Evolutionary conservation across 2,113 vertebrate species (phyloP), one percentile per base, ranked within the genome.

Genomic region (Xenopus borealis): DNA sequence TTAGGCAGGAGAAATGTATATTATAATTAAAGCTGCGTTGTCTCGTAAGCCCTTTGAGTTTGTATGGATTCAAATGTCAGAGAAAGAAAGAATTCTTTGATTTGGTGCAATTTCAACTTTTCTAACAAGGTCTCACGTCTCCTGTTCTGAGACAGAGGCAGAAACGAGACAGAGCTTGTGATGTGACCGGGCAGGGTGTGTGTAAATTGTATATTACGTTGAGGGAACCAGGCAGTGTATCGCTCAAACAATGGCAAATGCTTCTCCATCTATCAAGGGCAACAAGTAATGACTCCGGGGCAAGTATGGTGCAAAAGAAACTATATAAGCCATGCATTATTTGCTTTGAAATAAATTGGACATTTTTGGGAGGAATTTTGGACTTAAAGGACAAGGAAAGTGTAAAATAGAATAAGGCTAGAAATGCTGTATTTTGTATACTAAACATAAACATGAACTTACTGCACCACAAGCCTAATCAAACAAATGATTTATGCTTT

Each of bases 11-110:
- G 92, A 96, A 97, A 96, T 95, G 92, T 94, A 94, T 95, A 94
- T 93, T 93, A 94, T 96, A 96, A 97, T 98, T 97, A 97, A 96
- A 92, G 93, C 84, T 1, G 85, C 94, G 94, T 96, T 94, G 94
- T 96, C 94, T 95, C 92, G 88, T 88, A n/a, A 93, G 92, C 88
- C 93, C 93, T 90, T 85, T 93, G 91, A 91, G 88, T 87, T 87
- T 90, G 91, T 91, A 90, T 94, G 91, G 94, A 95, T 96, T 92
- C 94, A 95, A 95, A 94, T 92, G 92, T 94, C 92, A 92, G 90
- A 91, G 89, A 92, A 52, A 75, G 18, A 68, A 75, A 53, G 23
- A 62, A 68, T 92, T 90, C 89, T 91, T 92, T 93, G 91, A 93
- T 94, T 92, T 81, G 88, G 85, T 89, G 87, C 89, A 87, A 93